Conservation (phyloP, 2,888 invertebrate species). For the Drosophila nr. fundita region DNA sequence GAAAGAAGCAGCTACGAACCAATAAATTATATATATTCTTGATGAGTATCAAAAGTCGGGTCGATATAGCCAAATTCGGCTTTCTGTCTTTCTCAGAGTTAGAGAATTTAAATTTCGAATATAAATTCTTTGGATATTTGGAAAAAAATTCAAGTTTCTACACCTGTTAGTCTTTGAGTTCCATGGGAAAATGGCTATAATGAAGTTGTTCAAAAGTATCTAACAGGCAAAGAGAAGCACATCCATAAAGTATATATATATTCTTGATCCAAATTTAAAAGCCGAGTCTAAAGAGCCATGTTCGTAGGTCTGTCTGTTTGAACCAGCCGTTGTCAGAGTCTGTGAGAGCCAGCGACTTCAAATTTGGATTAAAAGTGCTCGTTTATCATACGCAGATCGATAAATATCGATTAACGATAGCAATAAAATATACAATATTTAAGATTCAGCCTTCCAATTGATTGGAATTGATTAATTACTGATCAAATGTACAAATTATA, state of each 20-base stretch:
- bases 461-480: not conserved
- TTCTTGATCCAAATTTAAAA: not conserved
- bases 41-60: not conserved
- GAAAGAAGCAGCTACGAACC: fast-evolving
- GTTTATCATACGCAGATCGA: not conserved
- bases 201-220: not conserved
- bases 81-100: not conserved
- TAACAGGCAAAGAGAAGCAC: not conserved
- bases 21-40: not conserved
- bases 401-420: not conserved
- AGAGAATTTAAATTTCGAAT: not conserved
- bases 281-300: not conserved
- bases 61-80: not conserved
- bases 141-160: not conserved
- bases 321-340: not conserved
- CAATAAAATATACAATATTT: fast-evolving
- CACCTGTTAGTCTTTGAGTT: not conserved
- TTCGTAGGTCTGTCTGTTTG: not conserved
- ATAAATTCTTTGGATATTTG: not conserved
- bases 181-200: not conserved
- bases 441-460: not conserved
- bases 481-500: not conserved
- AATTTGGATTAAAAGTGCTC: not conserved
- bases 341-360: fast-evolving
- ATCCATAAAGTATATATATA: not conserved